These are phyloP conservation scores for Marmota flaviventris DNA, from an alignment of 2,113 vertebrate species.

Conservation along the genomic window DNA sequence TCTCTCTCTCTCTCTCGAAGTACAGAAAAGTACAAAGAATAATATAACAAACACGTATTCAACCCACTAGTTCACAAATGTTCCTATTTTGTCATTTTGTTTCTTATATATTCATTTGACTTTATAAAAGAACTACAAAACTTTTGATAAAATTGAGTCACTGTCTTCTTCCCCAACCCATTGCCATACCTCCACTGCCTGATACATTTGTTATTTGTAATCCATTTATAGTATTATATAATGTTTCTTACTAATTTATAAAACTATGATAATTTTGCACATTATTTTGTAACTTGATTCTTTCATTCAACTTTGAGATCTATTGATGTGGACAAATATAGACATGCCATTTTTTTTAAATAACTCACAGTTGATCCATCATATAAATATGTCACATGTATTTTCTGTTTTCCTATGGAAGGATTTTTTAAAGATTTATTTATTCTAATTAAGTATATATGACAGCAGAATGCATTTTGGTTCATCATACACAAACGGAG, in stretches of 20 bases:
- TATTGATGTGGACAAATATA: background rate
- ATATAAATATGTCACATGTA: constrained; percentile 4
- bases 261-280: background rate
- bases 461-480: background rate
- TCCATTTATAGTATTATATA: background rate
- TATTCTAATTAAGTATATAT: too few species aligned
- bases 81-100: constrained; percentile 53
- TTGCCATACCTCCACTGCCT: background rate
- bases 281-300: constrained; percentile 1
- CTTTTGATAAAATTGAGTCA: background rate
- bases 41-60: constrained; percentile 2
- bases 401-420: constrained; percentile 39
- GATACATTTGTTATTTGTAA: background rate
- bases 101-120: background rate
- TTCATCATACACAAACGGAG: too few species aligned
- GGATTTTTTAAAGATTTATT: background rate
- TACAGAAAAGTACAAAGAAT: constrained; percentile 1
- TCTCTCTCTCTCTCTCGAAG: background rate
- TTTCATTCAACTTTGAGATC: background rate
- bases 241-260: background rate
- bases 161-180: background rate
- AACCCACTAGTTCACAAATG: background rate
- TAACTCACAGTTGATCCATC: background rate
- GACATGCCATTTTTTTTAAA: background rate
- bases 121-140: constrained; percentile 32